Evolutionary conservation across 2,797 vertebrate species (phyloP).

Genomic region (Amphiprion clarkii): DNA sequence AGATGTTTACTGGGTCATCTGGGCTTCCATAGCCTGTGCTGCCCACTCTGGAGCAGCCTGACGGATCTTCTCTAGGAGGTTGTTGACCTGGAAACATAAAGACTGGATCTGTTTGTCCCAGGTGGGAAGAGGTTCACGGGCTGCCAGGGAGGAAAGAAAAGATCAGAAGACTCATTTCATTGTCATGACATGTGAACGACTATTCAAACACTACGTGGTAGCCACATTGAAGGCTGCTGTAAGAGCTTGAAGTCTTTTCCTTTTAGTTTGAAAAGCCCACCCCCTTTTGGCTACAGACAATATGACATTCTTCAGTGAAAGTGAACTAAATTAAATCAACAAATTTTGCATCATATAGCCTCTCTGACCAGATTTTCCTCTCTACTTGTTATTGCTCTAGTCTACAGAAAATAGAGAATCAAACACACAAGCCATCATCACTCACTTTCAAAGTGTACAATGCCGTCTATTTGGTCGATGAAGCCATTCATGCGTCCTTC

Average conservation of each 20-base stretch:
- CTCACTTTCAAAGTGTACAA: constrained; percentile 99
- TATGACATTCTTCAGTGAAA: not conserved
- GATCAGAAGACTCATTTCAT: not conserved
- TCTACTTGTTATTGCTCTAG: too few species aligned
- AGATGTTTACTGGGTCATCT: constrained; percentile 93
- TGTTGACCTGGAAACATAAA: constrained; percentile 99
- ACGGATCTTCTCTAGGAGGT: constrained; percentile 97
- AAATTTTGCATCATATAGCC: too few species aligned
- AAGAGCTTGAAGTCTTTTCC: not conserved
- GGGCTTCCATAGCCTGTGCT: constrained; percentile 95
- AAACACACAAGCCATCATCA: constrained; percentile 15
- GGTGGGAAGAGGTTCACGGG: constrained; percentile 95
- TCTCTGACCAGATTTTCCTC: too few species aligned
- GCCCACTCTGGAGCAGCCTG: constrained; percentile 97
- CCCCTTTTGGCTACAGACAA: constrained; percentile 34
- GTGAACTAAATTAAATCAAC: too few species aligned
- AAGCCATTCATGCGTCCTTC: constrained; percentile 99
- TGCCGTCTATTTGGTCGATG: constrained; percentile 98
- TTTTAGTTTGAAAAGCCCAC: constrained; percentile 3
- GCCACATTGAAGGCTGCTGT: not conserved
- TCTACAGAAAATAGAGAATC: too few species aligned
- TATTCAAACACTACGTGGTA: too few species aligned
- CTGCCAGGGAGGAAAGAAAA: constrained; percentile 71
- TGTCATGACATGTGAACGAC: not conserved
- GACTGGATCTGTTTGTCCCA: constrained; percentile 99